Percentiles rank a stretch among this genome's conserved stretches.
phyloP scores from a whole-genome alignment of 2,113 vertebrate species.

The Nibea coibor region DNA sequence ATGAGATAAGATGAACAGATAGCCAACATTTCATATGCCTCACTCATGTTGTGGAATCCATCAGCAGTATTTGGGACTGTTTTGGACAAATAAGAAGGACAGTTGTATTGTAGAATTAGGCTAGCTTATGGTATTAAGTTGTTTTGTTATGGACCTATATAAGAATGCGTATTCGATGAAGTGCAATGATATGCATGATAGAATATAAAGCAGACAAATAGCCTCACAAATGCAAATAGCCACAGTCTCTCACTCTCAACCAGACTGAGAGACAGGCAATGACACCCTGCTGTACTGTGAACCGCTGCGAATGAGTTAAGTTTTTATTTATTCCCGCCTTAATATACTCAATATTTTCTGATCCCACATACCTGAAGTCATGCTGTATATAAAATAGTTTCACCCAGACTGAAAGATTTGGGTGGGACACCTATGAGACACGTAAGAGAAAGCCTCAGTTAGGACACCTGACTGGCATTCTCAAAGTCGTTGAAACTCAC shows the following conservation, averaged over 20 bases:
- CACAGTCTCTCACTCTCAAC: slow-evolving; percentile 61
- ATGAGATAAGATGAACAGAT: slow-evolving; percentile 57
- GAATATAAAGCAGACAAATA: slow-evolving; percentile 53
- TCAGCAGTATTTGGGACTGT: slow-evolving; percentile 63
- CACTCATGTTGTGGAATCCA: slow-evolving; percentile 70
- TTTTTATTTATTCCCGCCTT: slow-evolving; percentile 28
- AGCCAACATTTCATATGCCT: slow-evolving; percentile 74
- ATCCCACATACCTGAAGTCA: slow-evolving; percentile 23
- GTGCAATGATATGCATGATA: slow-evolving; percentile 21
- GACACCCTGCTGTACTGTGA: slow-evolving; percentile 25
- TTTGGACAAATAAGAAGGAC: slow-evolving; percentile 57
- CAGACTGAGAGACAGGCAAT: slow-evolving; percentile 24
- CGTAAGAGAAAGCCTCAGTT: no score
- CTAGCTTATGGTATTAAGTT: slow-evolving; percentile 68
- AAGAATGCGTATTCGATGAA: slow-evolving; percentile 37
- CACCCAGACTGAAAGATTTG: not conserved
- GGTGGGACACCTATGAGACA: slow-evolving; percentile 2
- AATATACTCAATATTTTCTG: slow-evolving; percentile 34
- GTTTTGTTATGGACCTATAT: slow-evolving; percentile 36
- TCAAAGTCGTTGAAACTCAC: slow-evolving; percentile 56
- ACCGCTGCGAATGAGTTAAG: slow-evolving; percentile 7
- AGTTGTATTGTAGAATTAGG: slow-evolving; percentile 67
- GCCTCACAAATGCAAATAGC: slow-evolving; percentile 59
- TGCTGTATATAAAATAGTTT: not conserved
- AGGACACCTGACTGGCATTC: slow-evolving; percentile 7